phyloP scores from a whole-genome alignment of 2,797 vertebrate species.

The Mus caroli region DNA sequence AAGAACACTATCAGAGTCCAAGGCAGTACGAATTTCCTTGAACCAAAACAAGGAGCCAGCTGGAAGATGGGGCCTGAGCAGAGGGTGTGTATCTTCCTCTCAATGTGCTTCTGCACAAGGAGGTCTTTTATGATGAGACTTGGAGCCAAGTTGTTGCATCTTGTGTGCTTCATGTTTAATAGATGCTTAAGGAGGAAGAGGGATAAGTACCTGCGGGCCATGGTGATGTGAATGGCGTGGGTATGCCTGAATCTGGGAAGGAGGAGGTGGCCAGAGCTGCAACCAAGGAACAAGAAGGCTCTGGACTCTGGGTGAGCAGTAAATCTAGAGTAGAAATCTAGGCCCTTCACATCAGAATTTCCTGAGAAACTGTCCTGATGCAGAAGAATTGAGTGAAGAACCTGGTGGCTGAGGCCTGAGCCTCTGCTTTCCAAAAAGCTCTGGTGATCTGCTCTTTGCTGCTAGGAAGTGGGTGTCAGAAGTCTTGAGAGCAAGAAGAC shows the following conservation, averaged over 20 bases:
- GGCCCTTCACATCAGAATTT: not conserved
- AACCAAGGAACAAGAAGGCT: not conserved
- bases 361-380: not conserved
- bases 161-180: not conserved
- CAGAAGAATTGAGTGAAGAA: not conserved
- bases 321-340: not conserved
- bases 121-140: not conserved
- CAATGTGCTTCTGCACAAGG: not conserved
- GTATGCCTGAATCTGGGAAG: not conserved
- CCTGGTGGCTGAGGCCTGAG: not conserved
- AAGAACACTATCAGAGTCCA: too few relatives aligned
- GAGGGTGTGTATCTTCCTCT: fast-evolving
- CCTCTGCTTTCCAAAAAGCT: not conserved
- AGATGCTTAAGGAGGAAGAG: not conserved
- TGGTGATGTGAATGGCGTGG: not conserved
- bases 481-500: not conserved
- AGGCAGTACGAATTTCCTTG: not conserved
- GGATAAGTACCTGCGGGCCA: not conserved
- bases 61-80: not conserved
- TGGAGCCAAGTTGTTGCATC: not conserved
- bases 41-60: too few relatives aligned
- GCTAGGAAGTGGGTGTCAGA: not conserved
- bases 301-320: fast-evolving
- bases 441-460: not conserved
- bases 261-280: not conserved